Base-by-base conservation (phyloP, 2,113 vertebrate species). In the Spea bombifrons region DNA sequence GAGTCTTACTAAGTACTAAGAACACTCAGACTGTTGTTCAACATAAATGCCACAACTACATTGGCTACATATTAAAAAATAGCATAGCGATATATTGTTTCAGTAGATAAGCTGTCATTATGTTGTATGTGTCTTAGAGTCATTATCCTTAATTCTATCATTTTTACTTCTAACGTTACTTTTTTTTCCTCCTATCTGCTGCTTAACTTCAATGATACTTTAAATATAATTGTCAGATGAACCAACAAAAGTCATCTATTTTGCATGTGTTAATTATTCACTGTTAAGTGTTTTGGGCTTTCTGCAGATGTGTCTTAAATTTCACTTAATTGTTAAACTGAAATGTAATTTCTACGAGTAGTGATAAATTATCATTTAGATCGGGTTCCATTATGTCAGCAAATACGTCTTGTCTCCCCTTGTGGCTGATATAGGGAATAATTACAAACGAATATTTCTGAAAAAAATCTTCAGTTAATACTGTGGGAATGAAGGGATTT, bases 231-330 rank as follows among this genome's bases (percentile, higher is more conserved):
- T 75, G 74, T 67, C 74, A 67, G 64, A 75, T 57, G 74, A 55
- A 57, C 64, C 74, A 75, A 67, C 74, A 75, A 75, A 67, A 66
- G 63, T 46, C 74, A 55, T 75, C 59, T 75, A 75, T 75, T 75
- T 67, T 67, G 64, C 74, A 55, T 66, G 52, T 66, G 17, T 49
- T 75, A 67, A 75, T 75, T 67, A 75, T 75, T 75, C 52, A 17
- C 48, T 50, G 13, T 45, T 67, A 47, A 67, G 74, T 66, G 64
- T 75, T 55, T 75, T 75, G n/a, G 30, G 74, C 48, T 63, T 67
- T 64, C 64, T 57, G 74, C 74, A 57, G 74, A 66, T 67, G 10
- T 46, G 65, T 55, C 50, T 67, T 49, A 50, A 8, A 53, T 67
- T 75, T 67, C 73, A 66, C 30, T 75, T 75, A 17, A 66, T 75